Evolutionary conservation across 2,888 invertebrate species (phyloP), one percentile per base, ranked within the genome.

Genomic region (Amorpha juglandis): DNA sequence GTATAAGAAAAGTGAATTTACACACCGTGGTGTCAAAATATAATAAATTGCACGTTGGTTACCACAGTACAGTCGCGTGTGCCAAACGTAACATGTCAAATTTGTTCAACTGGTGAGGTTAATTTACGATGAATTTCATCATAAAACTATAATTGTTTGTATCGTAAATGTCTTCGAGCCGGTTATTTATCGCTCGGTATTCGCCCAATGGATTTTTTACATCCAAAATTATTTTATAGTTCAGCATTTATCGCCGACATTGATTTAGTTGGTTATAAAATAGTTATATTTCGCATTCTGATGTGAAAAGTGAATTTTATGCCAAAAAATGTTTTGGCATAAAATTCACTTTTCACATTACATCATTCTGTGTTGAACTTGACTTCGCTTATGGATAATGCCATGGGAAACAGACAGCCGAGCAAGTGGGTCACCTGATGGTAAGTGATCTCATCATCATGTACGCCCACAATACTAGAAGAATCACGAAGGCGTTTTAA

Each of bases 131-230:
- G 51, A 67, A 50, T 67, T 71, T 67, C 62, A 63, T 66, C 51
- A 64, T 71, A 69, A 68, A 67, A 68, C 69, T 65, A 66, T 69
- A 63, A 68, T 69, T 66, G 68, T 52, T 58, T 70, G 52, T 65
- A 64, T 66, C 66, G 68, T 69, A 63, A 66, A 63, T 67, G 62
- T 70, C 47, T 58, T 19, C 58, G 58, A 11, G 19, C 19, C 6
- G 38, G 38, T 58, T 58, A 42, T 58, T 42, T 58, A 58, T 38
- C 58, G 58, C 7, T 38, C 58, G 58, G 42, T 58, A 42, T 42
- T 58, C 58, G 58, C 19, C 53, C 53, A 55, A 12, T 12, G 58
- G 55, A 58, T 38, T 58, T 58, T 42, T 58, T 58, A 38, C 38
- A 42, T 42, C 11, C 35, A 35, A 16, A 55, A 55, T 55, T 58